phyloP scores from a whole-genome alignment of 64 coral and sea anemone species.

The Stichodactyla helianthus region DNA sequence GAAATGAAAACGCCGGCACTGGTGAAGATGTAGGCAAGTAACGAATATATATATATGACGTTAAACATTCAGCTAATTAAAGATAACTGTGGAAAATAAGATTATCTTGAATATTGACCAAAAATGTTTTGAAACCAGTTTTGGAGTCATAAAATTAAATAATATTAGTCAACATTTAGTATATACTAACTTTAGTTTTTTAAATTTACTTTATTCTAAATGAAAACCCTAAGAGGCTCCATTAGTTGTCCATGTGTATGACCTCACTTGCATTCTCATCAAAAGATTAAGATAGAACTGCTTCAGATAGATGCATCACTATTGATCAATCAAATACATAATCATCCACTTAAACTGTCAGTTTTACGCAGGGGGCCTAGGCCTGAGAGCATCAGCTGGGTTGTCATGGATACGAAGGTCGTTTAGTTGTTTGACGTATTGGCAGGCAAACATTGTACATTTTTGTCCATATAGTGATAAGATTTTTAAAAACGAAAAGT shows the following conservation, averaged over 20 bases:
- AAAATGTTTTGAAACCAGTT: not conserved
- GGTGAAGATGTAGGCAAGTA: no score
- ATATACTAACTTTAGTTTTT: no score
- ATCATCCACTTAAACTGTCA: constrained; percentile 14
- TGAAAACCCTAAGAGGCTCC: not conserved
- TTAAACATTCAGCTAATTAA: no score
- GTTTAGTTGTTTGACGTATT: not conserved
- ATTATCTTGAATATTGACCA: no score
- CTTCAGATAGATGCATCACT: constrained; percentile 6
- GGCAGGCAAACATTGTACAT: no score
- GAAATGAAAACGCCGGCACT: no score
- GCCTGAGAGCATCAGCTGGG: not conserved
- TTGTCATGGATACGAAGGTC: not conserved
- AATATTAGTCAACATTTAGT: not conserved
- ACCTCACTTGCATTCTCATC: not conserved
- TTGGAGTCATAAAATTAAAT: no score
- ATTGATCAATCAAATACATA: not conserved
- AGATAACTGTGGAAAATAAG: no score
- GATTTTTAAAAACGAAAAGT: no score
- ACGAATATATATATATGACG: no score
- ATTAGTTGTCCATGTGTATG: constrained; percentile 4
- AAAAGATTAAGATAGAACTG: constrained; percentile 1
- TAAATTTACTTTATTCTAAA: not conserved
- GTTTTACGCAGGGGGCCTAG: not conserved
- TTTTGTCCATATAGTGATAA: no score